Base-by-base conservation (phyloP, 2,797 vertebrate species). In the Aeoliscus strigatus region DNA sequence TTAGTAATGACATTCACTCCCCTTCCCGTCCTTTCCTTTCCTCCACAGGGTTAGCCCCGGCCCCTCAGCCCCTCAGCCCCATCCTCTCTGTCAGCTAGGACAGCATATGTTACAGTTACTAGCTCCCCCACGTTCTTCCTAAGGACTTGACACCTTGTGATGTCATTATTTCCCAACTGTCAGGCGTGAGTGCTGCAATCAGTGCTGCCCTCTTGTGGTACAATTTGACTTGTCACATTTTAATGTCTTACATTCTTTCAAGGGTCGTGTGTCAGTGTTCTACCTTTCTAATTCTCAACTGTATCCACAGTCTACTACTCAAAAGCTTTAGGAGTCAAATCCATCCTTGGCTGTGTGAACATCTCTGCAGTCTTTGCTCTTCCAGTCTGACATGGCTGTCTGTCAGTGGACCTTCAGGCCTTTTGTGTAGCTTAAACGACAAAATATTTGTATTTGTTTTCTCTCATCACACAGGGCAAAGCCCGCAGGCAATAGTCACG, bases 401-500 rank as follows among this genome's bases (percentile, higher is more conserved):
- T 39, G 46, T 58, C 39, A 15, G 4, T 32, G 45, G 32, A 58
- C 39, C 49, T 27, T 29, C 31, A 31, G 16, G 9, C 31, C 35
- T 25, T 39, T 26, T 38, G 6, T 31, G 13, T 33, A 44, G 51
- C 2, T 4, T 17, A 21, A 1, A 8, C 46, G 28, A n/a, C 5
- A 6, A 27, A 3, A 43, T 49, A 23, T 24, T 16, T 57, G 4
- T 30, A 12, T 26, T 21, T 60, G 29, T 36, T 17, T 73, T n/a
- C 38, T 56, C n/a, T 64, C n/a, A 37, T 34, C 14, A 50, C 14
- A 29, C 50, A 89, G 88, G 54, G 57, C 58, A n/a, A 91, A 90
- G 60, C 26, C 73, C 7, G 50, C 60, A n/a, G 51, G 39, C 36
- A 81, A 69, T 52, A 75, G 72, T 50, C 86, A 78, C 23, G 88